Percentiles rank a stretch among this genome's conserved stretches.
phyloP scores from a whole-genome alignment of 2,888 invertebrate species.

The Dromius quadrimaculatus region DNA sequence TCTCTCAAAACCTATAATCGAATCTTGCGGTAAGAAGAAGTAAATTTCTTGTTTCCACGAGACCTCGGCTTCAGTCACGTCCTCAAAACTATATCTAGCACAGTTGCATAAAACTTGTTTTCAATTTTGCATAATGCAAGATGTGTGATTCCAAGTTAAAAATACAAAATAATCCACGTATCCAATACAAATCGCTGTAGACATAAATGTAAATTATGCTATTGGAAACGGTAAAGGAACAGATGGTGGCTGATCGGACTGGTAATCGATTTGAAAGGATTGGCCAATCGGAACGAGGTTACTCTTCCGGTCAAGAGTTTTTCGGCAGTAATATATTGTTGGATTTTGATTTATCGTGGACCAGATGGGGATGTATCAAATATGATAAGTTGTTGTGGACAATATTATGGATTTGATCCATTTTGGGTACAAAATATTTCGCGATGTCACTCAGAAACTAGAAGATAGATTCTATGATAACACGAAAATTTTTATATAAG shows the following conservation, averaged over 20 bases:
- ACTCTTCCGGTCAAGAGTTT: conserved; percentile 15
- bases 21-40: too few relatives aligned
- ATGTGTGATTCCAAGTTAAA: background rate
- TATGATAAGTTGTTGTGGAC: too few relatives aligned
- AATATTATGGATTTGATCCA: too few relatives aligned
- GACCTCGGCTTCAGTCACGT: too few relatives aligned
- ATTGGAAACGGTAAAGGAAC: background rate
- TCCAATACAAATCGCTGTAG: conserved; percentile 34
- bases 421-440: too few relatives aligned
- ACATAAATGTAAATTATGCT: conserved; percentile 43
- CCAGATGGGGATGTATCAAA: too few relatives aligned
- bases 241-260: conserved; percentile 7
- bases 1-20: too few relatives aligned
- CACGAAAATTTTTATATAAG: too few relatives aligned
- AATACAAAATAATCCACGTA: conserved; percentile 8
- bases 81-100: background rate
- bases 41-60: too few relatives aligned
- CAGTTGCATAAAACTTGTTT: conserved; percentile 4
- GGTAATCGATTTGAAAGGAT: conserved; percentile 20
- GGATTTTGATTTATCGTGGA: conserved; percentile 5
- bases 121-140: background rate
- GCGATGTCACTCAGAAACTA: too few relatives aligned
- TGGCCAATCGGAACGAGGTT: background rate
- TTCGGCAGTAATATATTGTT: conserved; percentile 6
- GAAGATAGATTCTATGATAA: too few relatives aligned